Evolutionary conservation across 2,113 vertebrate genomes (phyloP).

Genomic region (Prunella himalayana): DNA sequence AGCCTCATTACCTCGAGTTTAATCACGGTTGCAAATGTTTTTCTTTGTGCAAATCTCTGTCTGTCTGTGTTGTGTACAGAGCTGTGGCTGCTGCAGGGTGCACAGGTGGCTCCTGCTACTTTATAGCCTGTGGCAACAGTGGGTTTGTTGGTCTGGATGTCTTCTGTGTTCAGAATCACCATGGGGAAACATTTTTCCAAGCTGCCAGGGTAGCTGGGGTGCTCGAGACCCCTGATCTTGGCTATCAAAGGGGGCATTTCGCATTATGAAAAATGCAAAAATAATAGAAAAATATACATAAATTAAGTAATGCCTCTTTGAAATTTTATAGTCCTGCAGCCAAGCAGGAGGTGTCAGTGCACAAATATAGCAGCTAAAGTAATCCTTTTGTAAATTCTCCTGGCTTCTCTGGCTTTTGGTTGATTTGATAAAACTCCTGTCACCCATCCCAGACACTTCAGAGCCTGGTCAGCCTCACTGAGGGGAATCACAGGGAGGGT

Average conservation of each 20-base stretch:
- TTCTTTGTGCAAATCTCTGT: not conserved
- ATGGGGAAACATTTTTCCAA: not conserved
- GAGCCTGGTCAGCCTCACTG: not conserved
- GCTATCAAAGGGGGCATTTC: not conserved
- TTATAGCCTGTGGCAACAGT: not conserved
- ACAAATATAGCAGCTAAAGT: not conserved
- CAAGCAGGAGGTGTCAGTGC: not conserved
- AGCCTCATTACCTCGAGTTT: constrained; percentile 12
- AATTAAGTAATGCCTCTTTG: not conserved
- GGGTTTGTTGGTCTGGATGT: not conserved
- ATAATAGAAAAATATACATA: not conserved
- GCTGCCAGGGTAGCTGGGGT: not conserved
- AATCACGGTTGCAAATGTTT: not conserved
- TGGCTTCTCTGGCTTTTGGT: not conserved
- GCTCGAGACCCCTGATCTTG: not conserved
- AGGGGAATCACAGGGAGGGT: not conserved
- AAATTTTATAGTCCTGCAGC: not conserved
- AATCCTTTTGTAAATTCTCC: not conserved
- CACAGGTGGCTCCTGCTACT: not conserved
- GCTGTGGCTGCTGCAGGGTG: not conserved
- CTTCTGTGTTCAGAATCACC: not conserved
- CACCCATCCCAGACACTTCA: not conserved
- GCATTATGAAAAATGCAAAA: not conserved
- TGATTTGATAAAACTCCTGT: not conserved
- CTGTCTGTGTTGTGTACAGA: not conserved